phyloP scores from a whole-genome alignment of 2,888 invertebrate genomes.

The Hypercompe scribonia region DNA sequence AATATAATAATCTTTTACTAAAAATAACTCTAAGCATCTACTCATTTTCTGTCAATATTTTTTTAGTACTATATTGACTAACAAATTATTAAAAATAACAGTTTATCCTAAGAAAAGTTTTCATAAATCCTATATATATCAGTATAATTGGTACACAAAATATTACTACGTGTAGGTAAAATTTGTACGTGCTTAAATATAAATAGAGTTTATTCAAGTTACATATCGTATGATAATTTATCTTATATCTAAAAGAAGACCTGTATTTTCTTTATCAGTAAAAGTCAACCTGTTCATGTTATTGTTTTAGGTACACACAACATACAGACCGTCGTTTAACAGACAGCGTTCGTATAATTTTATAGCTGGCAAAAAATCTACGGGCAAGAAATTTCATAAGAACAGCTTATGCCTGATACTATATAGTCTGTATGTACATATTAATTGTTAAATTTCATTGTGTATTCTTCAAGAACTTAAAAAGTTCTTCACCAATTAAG shows the following conservation, averaged over 20 bases:
- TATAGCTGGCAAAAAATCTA: neutral
- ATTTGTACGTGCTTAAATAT: neutral
- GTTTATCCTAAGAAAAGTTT: neutral
- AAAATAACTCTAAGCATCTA: neutral
- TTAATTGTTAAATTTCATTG: no score
- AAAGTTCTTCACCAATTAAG: no score
- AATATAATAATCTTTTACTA: neutral
- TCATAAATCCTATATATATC: neutral
- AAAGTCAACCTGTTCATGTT: constrained; percentile 39
- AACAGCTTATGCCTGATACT: no score
- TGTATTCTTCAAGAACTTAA: no score
- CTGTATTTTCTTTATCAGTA: constrained; percentile 55
- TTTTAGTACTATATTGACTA: neutral
- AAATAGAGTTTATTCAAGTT: constrained; percentile 22
- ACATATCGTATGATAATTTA: constrained; percentile 36
- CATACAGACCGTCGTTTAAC: no score
- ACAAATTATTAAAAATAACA: neutral
- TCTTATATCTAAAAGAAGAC: constrained; percentile 39
- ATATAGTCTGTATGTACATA: no score
- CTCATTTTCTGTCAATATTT: neutral
- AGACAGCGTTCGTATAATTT: neutral
- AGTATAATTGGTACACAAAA: no score
- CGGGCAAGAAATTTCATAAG: no score
- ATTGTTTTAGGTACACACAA: constrained; percentile 26
- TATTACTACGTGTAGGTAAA: neutral